phyloP scores from a whole-genome alignment of 92 coral and sea anemone genomes.

The Umimayanthus chanpuru region DNA sequence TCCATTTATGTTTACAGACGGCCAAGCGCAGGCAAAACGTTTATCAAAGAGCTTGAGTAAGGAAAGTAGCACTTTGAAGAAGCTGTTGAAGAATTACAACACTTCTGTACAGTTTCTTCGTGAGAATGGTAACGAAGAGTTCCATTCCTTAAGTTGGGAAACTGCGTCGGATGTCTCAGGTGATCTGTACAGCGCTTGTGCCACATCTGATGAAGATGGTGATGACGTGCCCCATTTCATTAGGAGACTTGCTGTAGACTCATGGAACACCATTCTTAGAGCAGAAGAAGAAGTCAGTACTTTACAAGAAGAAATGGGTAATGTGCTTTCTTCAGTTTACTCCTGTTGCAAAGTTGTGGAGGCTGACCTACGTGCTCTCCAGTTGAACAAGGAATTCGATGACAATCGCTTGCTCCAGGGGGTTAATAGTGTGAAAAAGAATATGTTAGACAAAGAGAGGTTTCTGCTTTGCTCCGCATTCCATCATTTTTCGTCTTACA shows the following conservation, averaged over 20 bases:
- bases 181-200: slow-evolving; percentile 22
- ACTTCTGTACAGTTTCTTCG: slow-evolving; percentile 58
- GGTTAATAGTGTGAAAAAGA: background rate
- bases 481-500: background rate
- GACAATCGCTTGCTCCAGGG: background rate
- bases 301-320: slow-evolving; percentile 55
- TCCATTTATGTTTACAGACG: slow-evolving; percentile 30
- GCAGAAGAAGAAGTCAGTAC: slow-evolving; percentile 56
- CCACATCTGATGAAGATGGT: slow-evolving; percentile 31
- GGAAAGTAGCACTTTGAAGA: slow-evolving; percentile 56
- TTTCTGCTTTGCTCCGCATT: slow-evolving; percentile 21
- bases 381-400: background rate
- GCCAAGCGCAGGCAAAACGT: slow-evolving; percentile 1
- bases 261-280: slow-evolving; percentile 43
- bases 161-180: slow-evolving; percentile 57
- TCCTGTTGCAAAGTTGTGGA: slow-evolving; percentile 17
- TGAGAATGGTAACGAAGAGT: slow-evolving; percentile 42
- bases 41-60: slow-evolving; percentile 9
- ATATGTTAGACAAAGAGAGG: slow-evolving; percentile 9
- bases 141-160: slow-evolving; percentile 61
- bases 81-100: slow-evolving; percentile 52
- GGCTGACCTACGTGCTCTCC: background rate
- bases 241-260: slow-evolving; percentile 64
- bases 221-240: slow-evolving; percentile 40
- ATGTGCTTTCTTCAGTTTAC: slow-evolving; percentile 6